These are phyloP conservation scores for Papilio gigon DNA, from an alignment of 2,888 invertebrate genomes.

Conservation along the genomic window DNA sequence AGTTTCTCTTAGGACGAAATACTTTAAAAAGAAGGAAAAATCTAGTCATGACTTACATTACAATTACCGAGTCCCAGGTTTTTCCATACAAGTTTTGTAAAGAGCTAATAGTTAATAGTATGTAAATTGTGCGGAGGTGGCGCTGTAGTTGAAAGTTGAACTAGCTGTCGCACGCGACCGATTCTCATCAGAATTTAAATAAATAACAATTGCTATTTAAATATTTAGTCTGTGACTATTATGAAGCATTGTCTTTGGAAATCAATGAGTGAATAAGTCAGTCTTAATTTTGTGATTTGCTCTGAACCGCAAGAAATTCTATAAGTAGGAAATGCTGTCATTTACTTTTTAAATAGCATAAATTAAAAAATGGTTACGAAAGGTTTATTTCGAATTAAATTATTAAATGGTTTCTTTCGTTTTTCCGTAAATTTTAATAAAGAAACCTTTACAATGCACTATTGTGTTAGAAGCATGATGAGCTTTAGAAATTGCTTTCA, in stretches of 20 bases:
- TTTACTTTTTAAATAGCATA: neutral
- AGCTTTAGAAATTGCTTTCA: conserved; percentile 29
- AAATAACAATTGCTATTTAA: too few relatives aligned
- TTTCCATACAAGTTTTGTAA: conserved; percentile 7
- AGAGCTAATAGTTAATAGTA: conserved; percentile 26
- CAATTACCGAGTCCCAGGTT: conserved; percentile 13
- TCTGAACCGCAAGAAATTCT: too few relatives aligned
- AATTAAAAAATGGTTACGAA: neutral
- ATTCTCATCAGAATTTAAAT: too few relatives aligned
- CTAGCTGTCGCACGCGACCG: neutral
- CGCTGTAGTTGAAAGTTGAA: neutral
- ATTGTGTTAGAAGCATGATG: conserved; percentile 24
- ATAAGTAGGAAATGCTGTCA: too few relatives aligned
- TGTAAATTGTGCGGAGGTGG: neutral
- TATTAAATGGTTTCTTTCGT: neutral
- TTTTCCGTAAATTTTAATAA: neutral
- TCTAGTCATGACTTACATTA: conserved; percentile 28
- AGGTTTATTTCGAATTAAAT: neutral
- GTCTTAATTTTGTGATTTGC: neutral
- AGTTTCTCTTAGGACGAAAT: conserved; percentile 23
- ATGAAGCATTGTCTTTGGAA: neutral
- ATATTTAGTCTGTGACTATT: neutral
- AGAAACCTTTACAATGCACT: conserved; percentile 6
- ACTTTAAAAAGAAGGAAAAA: conserved; percentile 30
- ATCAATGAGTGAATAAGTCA: neutral